These are phyloP conservation scores for Hydropotes inermis DNA, from an alignment of 2,113 vertebrate species.

Conservation along the genomic window DNA sequence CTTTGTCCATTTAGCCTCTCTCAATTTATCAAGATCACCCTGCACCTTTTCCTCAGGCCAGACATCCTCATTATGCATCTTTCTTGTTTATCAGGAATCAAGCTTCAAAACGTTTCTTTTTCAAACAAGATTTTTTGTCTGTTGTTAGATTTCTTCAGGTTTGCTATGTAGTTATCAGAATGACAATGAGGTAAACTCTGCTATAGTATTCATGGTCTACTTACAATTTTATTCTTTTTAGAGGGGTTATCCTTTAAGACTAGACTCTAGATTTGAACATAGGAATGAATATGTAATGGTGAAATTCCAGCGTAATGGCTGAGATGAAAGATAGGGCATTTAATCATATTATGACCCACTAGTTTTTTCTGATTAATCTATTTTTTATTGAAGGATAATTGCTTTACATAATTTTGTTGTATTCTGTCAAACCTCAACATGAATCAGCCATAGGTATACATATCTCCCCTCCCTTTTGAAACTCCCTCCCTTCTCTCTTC, in stretches of 20 bases:
- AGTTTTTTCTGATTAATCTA: background rate
- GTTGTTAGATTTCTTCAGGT: background rate
- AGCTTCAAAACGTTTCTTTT: background rate
- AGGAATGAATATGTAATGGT: background rate
- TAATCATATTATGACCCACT: background rate
- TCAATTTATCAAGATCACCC: background rate
- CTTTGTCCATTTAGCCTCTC: background rate
- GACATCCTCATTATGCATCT: background rate
- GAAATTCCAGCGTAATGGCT: background rate
- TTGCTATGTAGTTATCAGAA: background rate
- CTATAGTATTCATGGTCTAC: background rate
- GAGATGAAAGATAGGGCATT: background rate
- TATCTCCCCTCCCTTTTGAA: background rate
- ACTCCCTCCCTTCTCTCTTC: background rate
- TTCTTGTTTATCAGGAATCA: background rate
- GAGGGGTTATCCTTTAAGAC: background rate
- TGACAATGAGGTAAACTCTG: background rate
- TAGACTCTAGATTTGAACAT: background rate
- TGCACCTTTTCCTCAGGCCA: background rate
- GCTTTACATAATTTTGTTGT: background rate
- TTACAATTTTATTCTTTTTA: background rate
- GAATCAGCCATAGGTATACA: background rate
- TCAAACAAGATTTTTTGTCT: background rate
- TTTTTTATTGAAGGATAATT: background rate
- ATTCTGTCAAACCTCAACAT: background rate